These are phyloP conservation scores for Drymonia ruficornis DNA, from an alignment of 2,888 invertebrate genomes.

Conservation along the genomic window DNA sequence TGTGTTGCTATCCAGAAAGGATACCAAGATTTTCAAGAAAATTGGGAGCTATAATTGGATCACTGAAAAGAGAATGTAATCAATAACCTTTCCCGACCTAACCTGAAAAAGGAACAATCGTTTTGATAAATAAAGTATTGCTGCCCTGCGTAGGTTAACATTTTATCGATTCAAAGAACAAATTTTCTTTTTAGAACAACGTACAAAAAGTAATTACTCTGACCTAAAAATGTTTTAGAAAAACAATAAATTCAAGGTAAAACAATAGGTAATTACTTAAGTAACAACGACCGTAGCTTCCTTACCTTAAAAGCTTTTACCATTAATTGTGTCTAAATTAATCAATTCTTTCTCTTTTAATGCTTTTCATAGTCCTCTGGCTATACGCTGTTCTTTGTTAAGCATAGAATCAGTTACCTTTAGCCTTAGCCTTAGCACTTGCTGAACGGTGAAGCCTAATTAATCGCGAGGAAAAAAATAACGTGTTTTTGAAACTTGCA, in stretches of 20 bases:
- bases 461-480: too few species aligned
- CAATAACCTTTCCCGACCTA: too few species aligned
- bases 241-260: not conserved
- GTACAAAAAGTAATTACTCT: not conserved
- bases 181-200: not conserved
- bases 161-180: not conserved
- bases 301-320: not conserved
- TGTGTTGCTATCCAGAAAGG: too few species aligned
- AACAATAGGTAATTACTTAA: not conserved
- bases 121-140: not conserved
- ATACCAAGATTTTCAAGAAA: too few species aligned
- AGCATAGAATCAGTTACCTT: too few species aligned
- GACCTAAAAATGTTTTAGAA: not conserved
- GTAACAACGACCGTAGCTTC: not conserved
- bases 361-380: not conserved
- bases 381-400: too few species aligned
- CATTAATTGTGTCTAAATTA: slow-evolving; percentile 12
- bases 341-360: slow-evolving; percentile 3
- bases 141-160: not conserved
- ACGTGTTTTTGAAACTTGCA: too few species aligned
- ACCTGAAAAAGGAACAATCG: too few species aligned
- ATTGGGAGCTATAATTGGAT: too few species aligned
- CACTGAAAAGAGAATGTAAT: too few species aligned
- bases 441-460: too few species aligned
- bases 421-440: too few species aligned